Conservation (phyloP, 2,113 vertebrate genomes). For the Lophius piscatorius region DNA sequence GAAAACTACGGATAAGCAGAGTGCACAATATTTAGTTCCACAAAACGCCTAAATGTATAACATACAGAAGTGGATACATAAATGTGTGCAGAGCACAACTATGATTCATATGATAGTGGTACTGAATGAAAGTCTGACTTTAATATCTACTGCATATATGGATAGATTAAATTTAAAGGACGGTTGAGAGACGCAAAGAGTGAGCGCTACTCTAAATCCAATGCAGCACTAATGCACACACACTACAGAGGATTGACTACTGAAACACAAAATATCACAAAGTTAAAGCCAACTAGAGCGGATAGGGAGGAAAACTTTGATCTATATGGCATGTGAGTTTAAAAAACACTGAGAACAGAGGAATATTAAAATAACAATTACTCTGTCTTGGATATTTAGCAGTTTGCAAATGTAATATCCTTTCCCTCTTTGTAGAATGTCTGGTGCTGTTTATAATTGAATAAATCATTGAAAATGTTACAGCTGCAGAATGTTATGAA, state of each 20-base stretch:
- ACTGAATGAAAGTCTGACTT: background rate
- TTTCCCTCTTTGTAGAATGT: background rate
- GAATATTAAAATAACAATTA: background rate
- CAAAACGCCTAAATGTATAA: conserved; percentile 16
- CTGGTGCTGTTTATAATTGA: background rate
- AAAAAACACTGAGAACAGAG: background rate
- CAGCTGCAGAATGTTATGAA: background rate
- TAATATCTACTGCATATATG: background rate
- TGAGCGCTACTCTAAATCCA: conserved; percentile 37
- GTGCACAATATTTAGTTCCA: conserved; percentile 3
- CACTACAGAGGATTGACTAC: conserved; percentile 26
- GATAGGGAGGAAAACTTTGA: background rate
- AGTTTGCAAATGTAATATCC: background rate
- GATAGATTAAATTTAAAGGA: background rate
- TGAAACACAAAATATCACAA: conserved; percentile 7
- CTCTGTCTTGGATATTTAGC: background rate
- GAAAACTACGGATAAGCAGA: conserved; percentile 21
- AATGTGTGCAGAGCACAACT: conserved; percentile 36
- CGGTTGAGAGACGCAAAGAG: conserved; percentile 39
- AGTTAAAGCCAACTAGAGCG: background rate
- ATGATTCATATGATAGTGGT: conserved; percentile 19
- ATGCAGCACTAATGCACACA: conserved; percentile 31
- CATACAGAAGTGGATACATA: background rate
- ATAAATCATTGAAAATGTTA: background rate
- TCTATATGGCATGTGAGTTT: conserved; percentile 7